phyloP scores from a whole-genome alignment of 2,113 vertebrate species.

The Acrocephalus kingi region DNA sequence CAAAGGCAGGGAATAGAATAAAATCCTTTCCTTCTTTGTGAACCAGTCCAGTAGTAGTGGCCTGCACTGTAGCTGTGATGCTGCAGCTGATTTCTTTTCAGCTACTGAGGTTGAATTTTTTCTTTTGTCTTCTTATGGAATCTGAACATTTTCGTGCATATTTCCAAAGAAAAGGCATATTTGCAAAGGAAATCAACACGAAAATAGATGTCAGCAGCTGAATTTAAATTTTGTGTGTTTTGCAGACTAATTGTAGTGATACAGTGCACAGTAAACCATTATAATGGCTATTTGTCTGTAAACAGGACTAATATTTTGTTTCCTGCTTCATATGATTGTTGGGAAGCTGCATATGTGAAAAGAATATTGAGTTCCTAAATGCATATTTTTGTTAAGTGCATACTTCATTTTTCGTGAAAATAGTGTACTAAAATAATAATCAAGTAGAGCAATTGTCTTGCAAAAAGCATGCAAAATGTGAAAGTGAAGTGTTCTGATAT shows the following conservation, averaged over 20 bases:
- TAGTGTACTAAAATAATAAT: not conserved
- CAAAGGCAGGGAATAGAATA: not conserved
- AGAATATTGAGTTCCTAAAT: not conserved
- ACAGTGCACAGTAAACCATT: not conserved
- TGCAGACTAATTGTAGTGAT: not conserved
- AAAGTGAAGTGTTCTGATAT: not conserved
- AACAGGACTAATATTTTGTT: not conserved
- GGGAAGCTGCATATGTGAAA: not conserved
- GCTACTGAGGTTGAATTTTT: not conserved
- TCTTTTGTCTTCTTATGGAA: not conserved
- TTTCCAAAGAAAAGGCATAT: not conserved
- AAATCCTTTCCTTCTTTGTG: not conserved
- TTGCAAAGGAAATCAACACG: not conserved
- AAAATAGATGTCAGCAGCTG: not conserved
- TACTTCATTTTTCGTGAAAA: not conserved
- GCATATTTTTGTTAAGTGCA: not conserved
- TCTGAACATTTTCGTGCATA: not conserved
- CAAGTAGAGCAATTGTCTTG: not conserved
- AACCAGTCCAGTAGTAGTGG: not conserved
- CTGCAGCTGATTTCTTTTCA: not conserved
- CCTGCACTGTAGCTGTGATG: not conserved
- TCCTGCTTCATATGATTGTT: not conserved
- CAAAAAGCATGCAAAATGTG: not conserved
- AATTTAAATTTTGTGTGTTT: not conserved
- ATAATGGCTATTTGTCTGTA: not conserved